Evolutionary conservation across 2,113 vertebrate species (phyloP).

Genomic region (Apistogramma diplotaenia): DNA sequence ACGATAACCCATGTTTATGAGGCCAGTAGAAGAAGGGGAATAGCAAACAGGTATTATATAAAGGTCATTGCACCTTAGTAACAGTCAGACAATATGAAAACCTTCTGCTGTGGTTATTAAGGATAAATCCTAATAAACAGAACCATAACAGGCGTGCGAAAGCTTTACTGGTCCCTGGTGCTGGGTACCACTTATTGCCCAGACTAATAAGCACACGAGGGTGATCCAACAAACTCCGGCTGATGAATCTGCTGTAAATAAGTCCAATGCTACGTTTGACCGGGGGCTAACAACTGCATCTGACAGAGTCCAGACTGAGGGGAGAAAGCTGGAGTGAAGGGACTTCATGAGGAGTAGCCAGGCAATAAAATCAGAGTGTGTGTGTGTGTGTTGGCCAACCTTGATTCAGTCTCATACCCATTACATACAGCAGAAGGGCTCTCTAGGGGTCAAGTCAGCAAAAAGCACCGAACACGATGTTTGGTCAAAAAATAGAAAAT

Average conservation of each 20-base stretch:
- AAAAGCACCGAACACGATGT: slow-evolving; percentile 42
- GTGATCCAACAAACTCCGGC: slow-evolving; percentile 28
- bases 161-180: slow-evolving; percentile 4
- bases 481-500: slow-evolving; percentile 64
- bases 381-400: slow-evolving; percentile 48
- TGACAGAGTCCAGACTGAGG: slow-evolving; percentile 47
- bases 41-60: neutral
- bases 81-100: neutral
- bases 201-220: slow-evolving; percentile 31
- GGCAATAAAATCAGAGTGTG: slow-evolving; percentile 43
- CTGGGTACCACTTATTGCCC: neutral
- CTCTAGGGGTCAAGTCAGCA: slow-evolving; percentile 43
- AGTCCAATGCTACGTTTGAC: slow-evolving; percentile 16
- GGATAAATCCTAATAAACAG: neutral
- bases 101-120: neutral
- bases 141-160: neutral
- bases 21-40: neutral
- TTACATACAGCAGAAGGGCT: slow-evolving; percentile 18
- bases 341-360: slow-evolving; percentile 26
- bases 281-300: slow-evolving; percentile 17
- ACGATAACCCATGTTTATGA: neutral
- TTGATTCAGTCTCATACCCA: slow-evolving; percentile 30
- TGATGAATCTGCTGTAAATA: slow-evolving; percentile 50
- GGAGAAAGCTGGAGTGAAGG: neutral
- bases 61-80: neutral